Evolutionary conservation across 2,797 vertebrate species (phyloP).

Genomic region (Lutjanus campechanus): DNA sequence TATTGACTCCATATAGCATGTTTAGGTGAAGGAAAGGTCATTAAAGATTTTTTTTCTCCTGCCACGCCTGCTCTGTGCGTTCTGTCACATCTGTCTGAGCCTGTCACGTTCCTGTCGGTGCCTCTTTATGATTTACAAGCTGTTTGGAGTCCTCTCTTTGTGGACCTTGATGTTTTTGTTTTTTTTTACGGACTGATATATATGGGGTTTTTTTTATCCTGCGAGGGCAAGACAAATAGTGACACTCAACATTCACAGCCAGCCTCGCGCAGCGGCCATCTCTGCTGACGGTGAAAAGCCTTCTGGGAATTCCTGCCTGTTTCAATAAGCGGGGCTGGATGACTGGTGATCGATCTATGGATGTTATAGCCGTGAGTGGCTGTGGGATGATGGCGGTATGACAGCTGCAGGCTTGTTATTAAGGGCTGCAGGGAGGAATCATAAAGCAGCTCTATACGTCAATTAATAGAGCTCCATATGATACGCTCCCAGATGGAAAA

Average conservation of each 20-base stretch:
- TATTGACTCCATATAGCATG: not conserved
- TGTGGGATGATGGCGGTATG: constrained; percentile 30
- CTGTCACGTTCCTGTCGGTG: constrained; percentile 14
- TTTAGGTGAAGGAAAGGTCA: not conserved
- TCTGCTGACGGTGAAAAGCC: constrained; percentile 43
- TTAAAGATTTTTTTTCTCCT: not conserved
- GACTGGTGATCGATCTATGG: constrained; percentile 61
- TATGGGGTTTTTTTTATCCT: constrained; percentile 35
- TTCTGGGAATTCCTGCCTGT: constrained; percentile 52
- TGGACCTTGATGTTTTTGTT: constrained; percentile 39
- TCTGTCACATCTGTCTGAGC: constrained; percentile 22
- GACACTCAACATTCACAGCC: constrained; percentile 51
- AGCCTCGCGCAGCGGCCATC: constrained; percentile 29
- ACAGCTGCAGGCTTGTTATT: constrained; percentile 49
- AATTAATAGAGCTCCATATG: constrained; percentile 44
- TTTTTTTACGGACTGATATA: constrained; percentile 47
- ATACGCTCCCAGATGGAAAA: constrained; percentile 27
- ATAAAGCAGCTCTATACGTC: constrained; percentile 50
- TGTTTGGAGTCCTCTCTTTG: constrained; percentile 36
- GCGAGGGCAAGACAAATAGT: constrained; percentile 47
- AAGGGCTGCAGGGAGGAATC: constrained; percentile 42
- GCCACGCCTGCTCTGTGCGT: not conserved
- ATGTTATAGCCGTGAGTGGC: constrained; percentile 52
- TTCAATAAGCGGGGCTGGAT: constrained; percentile 42
- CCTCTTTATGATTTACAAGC: constrained; percentile 46